Evolutionary conservation across 23 tunicate species (phyloP), one percentile per base, ranked within the genome.

Genomic region (Trididemnum nubilum): DNA sequence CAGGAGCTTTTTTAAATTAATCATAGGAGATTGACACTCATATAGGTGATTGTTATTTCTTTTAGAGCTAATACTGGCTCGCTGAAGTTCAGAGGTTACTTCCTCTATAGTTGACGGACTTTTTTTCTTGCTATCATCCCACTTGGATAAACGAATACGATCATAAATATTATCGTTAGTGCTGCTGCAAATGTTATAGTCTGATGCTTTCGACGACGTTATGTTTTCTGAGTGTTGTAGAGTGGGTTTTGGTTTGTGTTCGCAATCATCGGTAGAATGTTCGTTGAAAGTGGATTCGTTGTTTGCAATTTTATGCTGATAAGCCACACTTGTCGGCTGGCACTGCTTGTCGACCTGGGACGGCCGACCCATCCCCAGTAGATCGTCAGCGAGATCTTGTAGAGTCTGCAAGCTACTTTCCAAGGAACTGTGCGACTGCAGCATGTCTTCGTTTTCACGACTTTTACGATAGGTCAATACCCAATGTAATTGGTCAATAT

Each of bases 1-100:
- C 74, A 67, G 33, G 15, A 67, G 33, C 22, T 33, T 31, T 33
- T 4, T 33, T 67, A 67, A 67, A 33, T 67, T 67, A 4, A 5
- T 33, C 74, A 67, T 67, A 12, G 74, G 74, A 30, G 38, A 74
- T 50, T 74, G 60, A 74, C 64, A 7, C 15, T 40, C 24, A 74
- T 36, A 7, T 9, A 4, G 2, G 2, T 5, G 18, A 23, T 40
- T 38, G 9, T 40, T 38, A 36, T 3, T 12, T 3, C 5, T 2
- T 37, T 74, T 24, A 7, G 22, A 37, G 3, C 15, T 28, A 3
- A 5, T 2, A 40, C 3, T 26, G 7, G 64, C 5, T 23, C 25
- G 65, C 3, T 40, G 33, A 40, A 18, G 18, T 9, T 44, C 27
- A 24, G 32, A 15, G 25, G 33, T 7, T 74, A 36, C 27, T 74